phyloP scores from a whole-genome alignment of 2,797 vertebrate genomes.

The Onychomys torridus region DNA sequence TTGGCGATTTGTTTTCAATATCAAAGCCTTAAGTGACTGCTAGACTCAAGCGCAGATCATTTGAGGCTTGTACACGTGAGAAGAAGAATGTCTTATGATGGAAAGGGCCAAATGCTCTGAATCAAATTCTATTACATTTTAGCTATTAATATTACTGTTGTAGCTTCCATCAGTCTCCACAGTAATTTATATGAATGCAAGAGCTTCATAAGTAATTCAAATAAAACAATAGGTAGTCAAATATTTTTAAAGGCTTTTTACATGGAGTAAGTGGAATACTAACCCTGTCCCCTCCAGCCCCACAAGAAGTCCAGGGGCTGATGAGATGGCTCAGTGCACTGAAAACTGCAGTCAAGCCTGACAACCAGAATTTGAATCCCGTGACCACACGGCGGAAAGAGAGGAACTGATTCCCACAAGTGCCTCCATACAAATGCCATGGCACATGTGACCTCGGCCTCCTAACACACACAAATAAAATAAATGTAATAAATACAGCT shows the following conservation, averaged over 20 bases:
- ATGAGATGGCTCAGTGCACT: not conserved
- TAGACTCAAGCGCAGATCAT: not conserved
- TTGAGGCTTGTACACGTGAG: not conserved
- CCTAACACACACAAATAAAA: not conserved
- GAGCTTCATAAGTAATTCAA: conserved; percentile 6
- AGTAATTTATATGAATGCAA: not conserved
- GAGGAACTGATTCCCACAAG: not conserved
- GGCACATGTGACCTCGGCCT: not conserved
- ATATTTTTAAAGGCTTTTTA: conserved; percentile 30
- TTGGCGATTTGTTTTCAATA: not conserved
- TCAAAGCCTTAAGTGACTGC: not conserved
- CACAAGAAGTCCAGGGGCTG: not conserved
- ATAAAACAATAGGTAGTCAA: conserved; percentile 14
- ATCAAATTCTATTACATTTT: not conserved
- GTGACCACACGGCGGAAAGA: not conserved
- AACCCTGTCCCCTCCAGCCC: not conserved
- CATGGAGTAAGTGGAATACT: conserved; percentile 18
- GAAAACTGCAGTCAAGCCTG: not conserved
- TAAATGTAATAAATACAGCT: not conserved
- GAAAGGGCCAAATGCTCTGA: not conserved
- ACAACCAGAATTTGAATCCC: not conserved
- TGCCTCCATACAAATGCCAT: not conserved
- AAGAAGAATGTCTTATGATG: not conserved
- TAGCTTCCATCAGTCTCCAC: not conserved
- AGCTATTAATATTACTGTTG: not conserved